Conservation (phyloP, 2,888 invertebrate genomes). For the Ophion costatus region DNA sequence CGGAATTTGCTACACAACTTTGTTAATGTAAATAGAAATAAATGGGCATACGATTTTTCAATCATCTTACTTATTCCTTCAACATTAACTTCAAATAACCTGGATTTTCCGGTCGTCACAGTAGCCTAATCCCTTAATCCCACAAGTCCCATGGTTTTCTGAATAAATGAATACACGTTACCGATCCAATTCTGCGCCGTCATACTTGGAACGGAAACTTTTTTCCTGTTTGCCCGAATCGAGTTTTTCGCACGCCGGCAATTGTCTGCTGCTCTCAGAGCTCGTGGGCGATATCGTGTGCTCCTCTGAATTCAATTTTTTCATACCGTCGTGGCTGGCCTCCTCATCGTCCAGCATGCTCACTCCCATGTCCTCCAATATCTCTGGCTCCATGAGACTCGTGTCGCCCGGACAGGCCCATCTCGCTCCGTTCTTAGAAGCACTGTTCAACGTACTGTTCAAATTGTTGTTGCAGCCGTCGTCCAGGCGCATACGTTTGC, state of each 20-base stretch:
- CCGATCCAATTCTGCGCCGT: conserved; percentile 74
- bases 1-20: too few relatives aligned
- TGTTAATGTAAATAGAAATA: too few relatives aligned
- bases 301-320: conserved; percentile 79
- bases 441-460: conserved; percentile 73
- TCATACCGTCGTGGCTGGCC: conserved; percentile 79
- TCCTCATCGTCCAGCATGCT: conserved; percentile 86
- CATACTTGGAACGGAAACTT: conserved; percentile 72
- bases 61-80: too few relatives aligned
- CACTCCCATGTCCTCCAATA: conserved; percentile 86
- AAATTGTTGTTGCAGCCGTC: conserved; percentile 80
- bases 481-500: conserved; percentile 79
- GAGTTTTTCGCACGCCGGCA: conserved; percentile 66
- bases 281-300: conserved; percentile 77
- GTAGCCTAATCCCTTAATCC: too few relatives aligned
- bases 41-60: too few relatives aligned
- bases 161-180: conserved; percentile 50
- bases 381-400: conserved; percentile 83
- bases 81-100: too few relatives aligned
- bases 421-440: conserved; percentile 72
- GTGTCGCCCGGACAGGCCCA: conserved; percentile 80
- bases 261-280: conserved; percentile 69
- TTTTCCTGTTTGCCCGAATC: conserved; percentile 71
- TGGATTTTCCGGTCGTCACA: too few relatives aligned
- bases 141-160: neutral